Conservation (phyloP, 2,797 vertebrate species). For the Hypotaenidia okinawae region DNA sequence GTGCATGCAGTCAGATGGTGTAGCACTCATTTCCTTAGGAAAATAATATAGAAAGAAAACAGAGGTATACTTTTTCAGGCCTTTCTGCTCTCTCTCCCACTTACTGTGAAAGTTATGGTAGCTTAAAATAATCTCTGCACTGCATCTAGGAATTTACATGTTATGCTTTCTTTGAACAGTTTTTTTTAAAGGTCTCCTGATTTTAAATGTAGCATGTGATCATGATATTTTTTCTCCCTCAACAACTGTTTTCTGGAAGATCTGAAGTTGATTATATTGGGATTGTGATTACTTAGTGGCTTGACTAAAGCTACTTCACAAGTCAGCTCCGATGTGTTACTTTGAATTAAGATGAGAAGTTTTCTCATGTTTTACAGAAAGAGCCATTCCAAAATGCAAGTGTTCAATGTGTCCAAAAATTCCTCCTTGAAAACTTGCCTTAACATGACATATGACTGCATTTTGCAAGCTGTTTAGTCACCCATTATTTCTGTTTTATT, state of each 20-base stretch:
- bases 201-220: background rate
- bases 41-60: background rate
- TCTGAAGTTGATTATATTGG: background rate
- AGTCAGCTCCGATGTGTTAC: background rate
- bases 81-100: background rate
- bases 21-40: background rate
- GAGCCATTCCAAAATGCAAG: background rate
- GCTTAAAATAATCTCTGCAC: background rate
- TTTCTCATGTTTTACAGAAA: background rate
- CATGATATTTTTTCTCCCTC: background rate
- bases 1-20: background rate
- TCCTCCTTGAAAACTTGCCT: background rate
- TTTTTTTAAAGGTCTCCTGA: background rate
- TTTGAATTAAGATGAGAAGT: background rate
- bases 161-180: background rate
- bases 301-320: slow-evolving; percentile 3
- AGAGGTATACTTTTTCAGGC: background rate
- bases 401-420: background rate
- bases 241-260: background rate
- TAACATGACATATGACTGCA: background rate
- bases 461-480: slow-evolving; percentile 33
- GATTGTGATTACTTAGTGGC: background rate
- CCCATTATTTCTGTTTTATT: slow-evolving; percentile 21
- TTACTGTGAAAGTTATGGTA: background rate
- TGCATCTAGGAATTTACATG: background rate